Percentiles rank a stretch among this genome's conserved stretches.
Evolutionary conservation across 1,140 invertebrate species (phyloP).

Genomic region (Drosophila miranda): DNA sequence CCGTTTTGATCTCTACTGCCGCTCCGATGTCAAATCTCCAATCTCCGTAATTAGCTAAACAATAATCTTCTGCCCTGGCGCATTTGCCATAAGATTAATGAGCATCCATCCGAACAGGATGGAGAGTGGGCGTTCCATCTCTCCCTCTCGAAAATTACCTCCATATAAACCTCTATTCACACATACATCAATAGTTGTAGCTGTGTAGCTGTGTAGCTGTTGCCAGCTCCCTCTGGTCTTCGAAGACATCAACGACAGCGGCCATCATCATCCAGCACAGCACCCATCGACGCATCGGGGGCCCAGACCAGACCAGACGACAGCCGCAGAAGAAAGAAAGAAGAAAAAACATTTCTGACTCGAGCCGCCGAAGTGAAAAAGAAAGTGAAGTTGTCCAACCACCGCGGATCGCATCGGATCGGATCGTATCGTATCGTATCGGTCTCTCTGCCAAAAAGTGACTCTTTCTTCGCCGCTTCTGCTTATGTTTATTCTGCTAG

Average conservation of each 20-base stretch:
- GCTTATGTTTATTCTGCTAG: slow-evolving; percentile 28
- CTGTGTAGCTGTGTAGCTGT: neutral
- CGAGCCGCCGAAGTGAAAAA: slow-evolving; percentile 49
- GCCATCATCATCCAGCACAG: slow-evolving; percentile 17
- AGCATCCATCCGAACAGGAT: slow-evolving; percentile 25
- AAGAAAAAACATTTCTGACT: slow-evolving; percentile 24
- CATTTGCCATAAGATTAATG: slow-evolving; percentile 32
- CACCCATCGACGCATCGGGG: slow-evolving; percentile 9
- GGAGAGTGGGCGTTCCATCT: too few species aligned
- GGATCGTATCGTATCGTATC: too few species aligned
- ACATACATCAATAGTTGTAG: neutral
- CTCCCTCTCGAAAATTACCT: neutral
- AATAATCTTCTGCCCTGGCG: neutral
- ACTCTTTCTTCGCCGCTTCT: slow-evolving; percentile 6
- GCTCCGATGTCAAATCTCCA: slow-evolving; percentile 4
- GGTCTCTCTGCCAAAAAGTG: too few species aligned
- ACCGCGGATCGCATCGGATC: neutral
- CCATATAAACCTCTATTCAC: neutral
- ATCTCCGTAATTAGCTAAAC: slow-evolving; percentile 55
- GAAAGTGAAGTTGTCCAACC: slow-evolving; percentile 55
- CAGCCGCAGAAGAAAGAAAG: slow-evolving; percentile 5
- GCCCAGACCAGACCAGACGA: too few species aligned
- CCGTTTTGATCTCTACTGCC: slow-evolving; percentile 9
- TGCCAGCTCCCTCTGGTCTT: neutral
- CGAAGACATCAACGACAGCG: neutral